Evolutionary conservation across 92 coral and sea anemone genomes (phyloP).

Genomic region (Phenganax subtilis): DNA sequence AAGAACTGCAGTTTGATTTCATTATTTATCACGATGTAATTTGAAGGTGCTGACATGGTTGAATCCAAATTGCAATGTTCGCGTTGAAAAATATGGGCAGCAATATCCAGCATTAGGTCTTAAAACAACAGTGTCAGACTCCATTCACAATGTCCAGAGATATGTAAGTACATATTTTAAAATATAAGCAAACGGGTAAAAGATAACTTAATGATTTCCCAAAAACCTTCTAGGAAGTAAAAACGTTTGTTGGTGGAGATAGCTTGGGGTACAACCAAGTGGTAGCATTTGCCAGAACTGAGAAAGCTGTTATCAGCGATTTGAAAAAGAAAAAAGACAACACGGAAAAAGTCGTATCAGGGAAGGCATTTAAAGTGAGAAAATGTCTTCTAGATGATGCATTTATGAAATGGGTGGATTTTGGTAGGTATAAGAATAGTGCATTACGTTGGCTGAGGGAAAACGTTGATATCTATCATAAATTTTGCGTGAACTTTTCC

Average conservation of each 20-base stretch:
- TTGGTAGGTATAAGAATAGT: neutral
- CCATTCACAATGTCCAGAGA: no score
- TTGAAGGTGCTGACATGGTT: no score
- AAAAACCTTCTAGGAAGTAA: neutral
- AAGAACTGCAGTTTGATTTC: no score
- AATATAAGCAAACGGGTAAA: no score
- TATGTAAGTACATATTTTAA: no score
- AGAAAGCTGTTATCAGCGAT: neutral
- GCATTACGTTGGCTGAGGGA: neutral
- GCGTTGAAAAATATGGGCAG: no score
- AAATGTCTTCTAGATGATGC: neutral
- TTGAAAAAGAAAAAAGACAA: neutral
- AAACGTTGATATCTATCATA: neutral
- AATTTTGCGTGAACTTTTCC: neutral
- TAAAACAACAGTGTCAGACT: no score
- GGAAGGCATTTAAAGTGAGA: neutral
- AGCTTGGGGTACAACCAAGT: constrained; percentile 1
- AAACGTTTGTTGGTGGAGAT: neutral
- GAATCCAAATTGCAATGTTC: no score
- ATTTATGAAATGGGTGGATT: neutral
- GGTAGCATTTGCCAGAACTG: neutral
- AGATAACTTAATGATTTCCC: no score
- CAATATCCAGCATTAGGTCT: no score
- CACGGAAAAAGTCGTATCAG: neutral
- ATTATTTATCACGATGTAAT: no score